Evolutionary conservation across 2,797 vertebrate species (phyloP).

Genomic region (Notolabrus celidotus): DNA sequence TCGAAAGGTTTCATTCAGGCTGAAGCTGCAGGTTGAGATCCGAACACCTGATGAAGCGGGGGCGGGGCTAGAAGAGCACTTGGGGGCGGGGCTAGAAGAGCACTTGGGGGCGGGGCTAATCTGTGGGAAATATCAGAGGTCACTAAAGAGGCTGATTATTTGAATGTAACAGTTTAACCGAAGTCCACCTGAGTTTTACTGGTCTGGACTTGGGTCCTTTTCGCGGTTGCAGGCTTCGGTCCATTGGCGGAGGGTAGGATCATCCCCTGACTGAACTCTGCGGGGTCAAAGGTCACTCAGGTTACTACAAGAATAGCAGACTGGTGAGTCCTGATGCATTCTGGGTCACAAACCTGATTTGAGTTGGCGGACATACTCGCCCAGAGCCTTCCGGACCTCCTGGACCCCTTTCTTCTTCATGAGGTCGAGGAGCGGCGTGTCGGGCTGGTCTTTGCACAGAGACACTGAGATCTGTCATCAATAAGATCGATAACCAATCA

Average conservation of each 20-base stretch:
- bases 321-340: neutral
- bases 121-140: conserved; percentile 63
- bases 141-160: neutral
- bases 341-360: conserved; percentile 86
- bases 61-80: conserved; percentile 51
- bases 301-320: conserved; percentile 16
- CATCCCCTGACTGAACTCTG: conserved; percentile 98
- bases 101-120: conserved; percentile 56
- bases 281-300: conserved; percentile 41
- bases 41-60: conserved; percentile 86
- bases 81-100: conserved; percentile 52
- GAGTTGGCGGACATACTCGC: conserved; percentile 88
- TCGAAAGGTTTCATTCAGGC: conserved; percentile 89
- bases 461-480: conserved; percentile 85
- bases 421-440: conserved; percentile 87
- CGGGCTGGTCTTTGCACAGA: conserved; percentile 92
- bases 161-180: neutral
- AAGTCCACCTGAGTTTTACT: conserved; percentile 81
- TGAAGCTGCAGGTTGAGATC: conserved; percentile 91
- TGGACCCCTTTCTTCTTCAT: conserved; percentile 89
- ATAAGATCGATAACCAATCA: neutral
- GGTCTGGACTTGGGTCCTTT: conserved; percentile 82
- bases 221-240: conserved; percentile 52
- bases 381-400: conserved; percentile 87
- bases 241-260: conserved; percentile 91